phyloP scores from a whole-genome alignment of 1,140 invertebrate species.

The Zaprionus ornatus region DNA sequence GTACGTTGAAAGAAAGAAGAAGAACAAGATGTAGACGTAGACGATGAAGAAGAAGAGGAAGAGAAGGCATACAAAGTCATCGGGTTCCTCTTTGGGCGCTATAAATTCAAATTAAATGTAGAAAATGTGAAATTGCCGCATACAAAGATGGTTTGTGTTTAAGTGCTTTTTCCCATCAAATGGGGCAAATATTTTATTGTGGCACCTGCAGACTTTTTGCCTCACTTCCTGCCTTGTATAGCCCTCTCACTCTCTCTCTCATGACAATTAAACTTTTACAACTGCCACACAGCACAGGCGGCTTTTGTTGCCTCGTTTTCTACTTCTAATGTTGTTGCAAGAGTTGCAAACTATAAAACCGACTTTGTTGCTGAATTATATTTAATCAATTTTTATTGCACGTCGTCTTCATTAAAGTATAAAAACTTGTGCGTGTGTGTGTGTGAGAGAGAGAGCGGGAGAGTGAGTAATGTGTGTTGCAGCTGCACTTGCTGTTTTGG shows the following conservation, averaged over 20 bases:
- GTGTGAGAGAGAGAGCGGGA: background rate
- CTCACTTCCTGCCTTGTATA: background rate
- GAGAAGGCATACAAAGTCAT: background rate
- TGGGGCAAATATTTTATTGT: constrained; percentile 52
- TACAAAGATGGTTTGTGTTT: constrained; percentile 49
- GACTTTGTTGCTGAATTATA: constrained; percentile 81
- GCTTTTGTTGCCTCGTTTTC: constrained; percentile 45
- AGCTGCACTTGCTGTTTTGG: constrained; percentile 37
- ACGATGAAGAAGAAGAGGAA: background rate
- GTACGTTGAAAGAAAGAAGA: background rate
- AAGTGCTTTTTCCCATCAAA: constrained; percentile 56
- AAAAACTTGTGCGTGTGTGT: constrained; percentile 53
- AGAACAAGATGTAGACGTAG: background rate
- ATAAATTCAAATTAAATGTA: constrained; percentile 58
- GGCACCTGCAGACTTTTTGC: constrained; percentile 24
- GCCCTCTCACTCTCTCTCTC: background rate
- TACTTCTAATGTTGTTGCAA: constrained; percentile 49
- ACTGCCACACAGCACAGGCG: constrained; percentile 39
- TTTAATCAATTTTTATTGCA: constrained; percentile 82
- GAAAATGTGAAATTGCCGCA: constrained; percentile 49
- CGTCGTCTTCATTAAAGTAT: constrained; percentile 80
- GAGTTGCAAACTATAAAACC: constrained; percentile 65
- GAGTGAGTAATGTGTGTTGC: constrained; percentile 34
- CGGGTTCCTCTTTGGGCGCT: constrained; percentile 17
- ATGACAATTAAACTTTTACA: constrained; percentile 76